phyloP scores from a whole-genome alignment of 2,797 vertebrate species.

The Tapirus indicus region DNA sequence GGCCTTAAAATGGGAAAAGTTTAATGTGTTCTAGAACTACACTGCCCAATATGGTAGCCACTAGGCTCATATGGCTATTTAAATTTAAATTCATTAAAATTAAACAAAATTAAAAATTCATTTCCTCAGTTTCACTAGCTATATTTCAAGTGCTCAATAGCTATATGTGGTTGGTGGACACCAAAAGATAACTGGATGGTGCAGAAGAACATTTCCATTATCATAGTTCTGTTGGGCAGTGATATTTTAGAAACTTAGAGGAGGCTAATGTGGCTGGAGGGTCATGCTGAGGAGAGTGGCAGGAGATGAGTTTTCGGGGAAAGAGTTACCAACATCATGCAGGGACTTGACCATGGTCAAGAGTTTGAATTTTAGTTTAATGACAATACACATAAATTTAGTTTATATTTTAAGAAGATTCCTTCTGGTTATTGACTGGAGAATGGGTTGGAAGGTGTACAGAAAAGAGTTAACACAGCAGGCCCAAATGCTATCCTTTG shows the following conservation, averaged over 20 bases:
- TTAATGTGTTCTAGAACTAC: constrained; percentile 1
- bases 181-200: not conserved
- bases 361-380: not conserved
- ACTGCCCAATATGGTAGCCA: not conserved
- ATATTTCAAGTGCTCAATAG: not conserved
- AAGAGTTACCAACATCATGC: not conserved
- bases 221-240: not conserved
- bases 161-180: not conserved
- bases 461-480: not conserved
- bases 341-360: not conserved
- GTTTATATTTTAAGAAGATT: constrained; percentile 23
- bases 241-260: not conserved
- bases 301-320: not conserved
- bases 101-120: constrained; percentile 1
- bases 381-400: not conserved
- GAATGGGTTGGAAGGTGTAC: not conserved
- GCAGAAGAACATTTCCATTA: not conserved
- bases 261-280: not conserved
- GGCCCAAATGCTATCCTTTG: not conserved
- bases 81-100: constrained; percentile 19
- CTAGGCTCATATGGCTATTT: not conserved
- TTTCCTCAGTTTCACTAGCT: not conserved
- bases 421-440: not conserved
- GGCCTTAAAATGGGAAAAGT: constrained; percentile 6
- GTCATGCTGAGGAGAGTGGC: not conserved